Evolutionary conservation across 2,797 vertebrate species (phyloP).

Genomic region (Lutjanus argentimaculatus): DNA sequence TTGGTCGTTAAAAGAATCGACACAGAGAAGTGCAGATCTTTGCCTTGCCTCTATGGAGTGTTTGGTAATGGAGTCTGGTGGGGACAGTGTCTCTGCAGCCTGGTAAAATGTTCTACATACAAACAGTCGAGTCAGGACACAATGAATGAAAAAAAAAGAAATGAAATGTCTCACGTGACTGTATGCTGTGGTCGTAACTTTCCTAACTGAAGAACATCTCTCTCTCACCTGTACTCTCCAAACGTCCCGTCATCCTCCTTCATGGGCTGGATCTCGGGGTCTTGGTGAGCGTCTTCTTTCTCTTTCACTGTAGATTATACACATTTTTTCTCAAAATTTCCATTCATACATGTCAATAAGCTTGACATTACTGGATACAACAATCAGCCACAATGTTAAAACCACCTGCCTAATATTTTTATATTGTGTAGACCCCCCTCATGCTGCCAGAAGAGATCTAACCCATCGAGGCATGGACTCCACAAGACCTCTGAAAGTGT

Average conservation of each 20-base stretch:
- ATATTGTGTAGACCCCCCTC: no score
- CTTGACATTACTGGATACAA: neutral
- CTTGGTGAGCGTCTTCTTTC: constrained; percentile 98
- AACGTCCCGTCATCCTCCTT: constrained; percentile 99
- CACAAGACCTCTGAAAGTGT: no score
- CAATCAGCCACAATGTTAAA: no score
- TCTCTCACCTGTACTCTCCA: constrained; percentile 97
- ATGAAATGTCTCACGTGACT: neutral
- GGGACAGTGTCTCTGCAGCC: constrained; percentile 69
- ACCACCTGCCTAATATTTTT: no score
- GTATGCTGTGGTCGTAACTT: neutral
- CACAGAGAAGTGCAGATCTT: constrained; percentile 38
- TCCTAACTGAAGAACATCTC: constrained; percentile 30
- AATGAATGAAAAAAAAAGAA: constrained; percentile 14
- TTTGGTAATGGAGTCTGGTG: constrained; percentile 73
- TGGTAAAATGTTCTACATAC: constrained; percentile 77
- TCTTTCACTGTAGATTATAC: constrained; percentile 92
- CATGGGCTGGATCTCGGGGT: constrained; percentile 99
- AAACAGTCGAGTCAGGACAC: constrained; percentile 70
- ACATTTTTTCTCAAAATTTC: neutral
- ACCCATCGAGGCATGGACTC: no score
- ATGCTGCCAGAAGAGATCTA: no score
- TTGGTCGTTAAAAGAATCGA: constrained; percentile 21
- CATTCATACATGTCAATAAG: neutral
- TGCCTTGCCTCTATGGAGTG: constrained; percentile 79